Evolutionary conservation across 2,888 invertebrate species (phyloP).

Genomic region (Vannuccia rotundouncinata): DNA sequence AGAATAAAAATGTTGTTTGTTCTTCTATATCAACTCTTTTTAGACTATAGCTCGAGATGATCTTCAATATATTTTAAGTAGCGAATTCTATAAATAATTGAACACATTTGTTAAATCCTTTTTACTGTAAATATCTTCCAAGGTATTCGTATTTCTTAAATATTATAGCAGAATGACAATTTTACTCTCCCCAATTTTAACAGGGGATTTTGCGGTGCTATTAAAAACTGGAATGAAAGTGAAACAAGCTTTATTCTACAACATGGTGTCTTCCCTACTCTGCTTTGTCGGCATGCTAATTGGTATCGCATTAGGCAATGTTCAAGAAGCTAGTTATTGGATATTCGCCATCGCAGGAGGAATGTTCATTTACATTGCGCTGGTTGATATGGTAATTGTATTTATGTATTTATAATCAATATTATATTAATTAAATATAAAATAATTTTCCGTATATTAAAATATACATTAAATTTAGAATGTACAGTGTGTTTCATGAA

Average conservation of each 20-base stretch:
- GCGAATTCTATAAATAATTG: too few species aligned
- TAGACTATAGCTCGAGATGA: too few species aligned
- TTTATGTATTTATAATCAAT: neutral
- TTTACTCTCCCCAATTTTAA: too few species aligned
- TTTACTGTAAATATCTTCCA: too few species aligned
- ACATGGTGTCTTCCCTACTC: conserved; percentile 75
- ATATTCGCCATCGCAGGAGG: conserved; percentile 87
- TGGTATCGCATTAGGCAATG: conserved; percentile 75
- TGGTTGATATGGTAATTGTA: conserved; percentile 75
- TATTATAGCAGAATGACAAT: too few species aligned
- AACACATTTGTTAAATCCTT: too few species aligned
- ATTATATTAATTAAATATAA: neutral
- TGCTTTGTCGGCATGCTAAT: conserved; percentile 81
- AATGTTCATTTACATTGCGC: conserved; percentile 86
- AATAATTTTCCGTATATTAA: neutral
- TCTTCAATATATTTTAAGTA: too few species aligned
- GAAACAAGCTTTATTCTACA: conserved; percentile 80
- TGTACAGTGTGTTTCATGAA: too few species aligned
- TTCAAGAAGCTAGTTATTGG: conserved; percentile 75
- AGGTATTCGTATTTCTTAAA: too few species aligned
- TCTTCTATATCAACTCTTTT: too few species aligned
- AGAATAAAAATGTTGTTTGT: too few species aligned
- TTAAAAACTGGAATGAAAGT: conserved; percentile 87
- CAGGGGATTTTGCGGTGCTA: conserved; percentile 84
- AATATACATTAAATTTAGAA: too few species aligned